These are phyloP conservation scores for Argyresthia goedartella DNA, from an alignment of 2,888 invertebrate genomes.

Conservation along the genomic window DNA sequence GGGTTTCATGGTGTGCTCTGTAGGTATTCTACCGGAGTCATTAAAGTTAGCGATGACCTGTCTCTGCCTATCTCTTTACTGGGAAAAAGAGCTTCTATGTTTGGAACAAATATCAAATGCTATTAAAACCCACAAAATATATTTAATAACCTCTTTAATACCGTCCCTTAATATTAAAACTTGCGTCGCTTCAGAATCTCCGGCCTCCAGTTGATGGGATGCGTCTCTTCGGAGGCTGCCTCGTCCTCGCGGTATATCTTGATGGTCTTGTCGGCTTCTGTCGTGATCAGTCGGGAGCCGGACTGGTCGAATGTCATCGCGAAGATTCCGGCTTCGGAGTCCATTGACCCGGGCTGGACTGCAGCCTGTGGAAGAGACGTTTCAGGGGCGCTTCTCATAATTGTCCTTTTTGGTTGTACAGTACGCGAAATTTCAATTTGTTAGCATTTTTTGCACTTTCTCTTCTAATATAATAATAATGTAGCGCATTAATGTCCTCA, in stretches of 20 bases:
- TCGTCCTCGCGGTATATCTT: constrained; percentile 99
- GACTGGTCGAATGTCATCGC: constrained; percentile 95
- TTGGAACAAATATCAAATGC: too few species aligned
- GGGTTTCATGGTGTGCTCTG: too few species aligned
- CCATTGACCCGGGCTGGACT: constrained; percentile 99
- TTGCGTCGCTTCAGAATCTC: constrained; percentile 94
- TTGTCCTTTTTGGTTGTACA: too few species aligned
- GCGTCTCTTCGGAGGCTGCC: constrained; percentile 93
- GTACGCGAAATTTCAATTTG: too few species aligned
- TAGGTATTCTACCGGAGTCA: too few species aligned
- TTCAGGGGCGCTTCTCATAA: too few species aligned
- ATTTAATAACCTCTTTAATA: not conserved
- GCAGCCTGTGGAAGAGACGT: constrained; percentile 77
- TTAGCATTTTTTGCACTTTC: too few species aligned
- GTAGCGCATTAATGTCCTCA: too few species aligned
- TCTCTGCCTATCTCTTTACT: too few species aligned
- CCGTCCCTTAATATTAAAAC: constrained; percentile 76
- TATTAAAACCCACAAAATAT: not conserved
- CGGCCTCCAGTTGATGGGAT: constrained; percentile 98
- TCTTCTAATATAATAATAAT: too few species aligned
- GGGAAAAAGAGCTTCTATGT: too few species aligned
- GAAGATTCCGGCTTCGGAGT: constrained; percentile 98
- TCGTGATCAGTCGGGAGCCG: constrained; percentile 94
- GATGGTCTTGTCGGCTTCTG: constrained; percentile 99
- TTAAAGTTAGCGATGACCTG: too few species aligned